phyloP scores from a whole-genome alignment of 2,113 vertebrate species.

The Turnix velox region DNA sequence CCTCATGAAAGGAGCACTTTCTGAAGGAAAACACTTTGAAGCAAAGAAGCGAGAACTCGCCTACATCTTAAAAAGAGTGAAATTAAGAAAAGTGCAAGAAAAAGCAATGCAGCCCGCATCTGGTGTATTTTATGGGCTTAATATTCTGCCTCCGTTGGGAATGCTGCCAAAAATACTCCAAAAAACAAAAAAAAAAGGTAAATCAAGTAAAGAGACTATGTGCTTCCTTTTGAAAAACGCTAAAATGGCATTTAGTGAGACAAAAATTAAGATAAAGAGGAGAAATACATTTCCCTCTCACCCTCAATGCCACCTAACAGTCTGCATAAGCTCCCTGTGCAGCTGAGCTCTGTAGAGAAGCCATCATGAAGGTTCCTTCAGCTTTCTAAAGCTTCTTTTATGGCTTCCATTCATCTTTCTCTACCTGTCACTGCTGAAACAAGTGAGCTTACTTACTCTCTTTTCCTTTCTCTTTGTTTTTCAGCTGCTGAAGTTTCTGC shows the following conservation, averaged over 20 bases:
- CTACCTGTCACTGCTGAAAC: background rate
- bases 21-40: conserved; percentile 30
- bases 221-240: background rate
- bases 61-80: conserved; percentile 35
- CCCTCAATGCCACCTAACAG: background rate
- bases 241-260: background rate
- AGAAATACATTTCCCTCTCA: background rate
- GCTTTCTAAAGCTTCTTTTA: background rate
- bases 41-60: background rate
- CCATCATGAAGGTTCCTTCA: background rate
- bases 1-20: conserved; percentile 21
- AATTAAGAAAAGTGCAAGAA: background rate
- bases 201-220: background rate
- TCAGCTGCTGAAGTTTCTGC: conserved; percentile 92
- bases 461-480: conserved; percentile 96
- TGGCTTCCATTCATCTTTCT: background rate
- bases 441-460: conserved; percentile 83
- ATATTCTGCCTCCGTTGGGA: conserved; percentile 20
- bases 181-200: conserved; percentile 15
- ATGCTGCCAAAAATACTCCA: conserved; percentile 23
- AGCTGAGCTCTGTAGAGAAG: background rate
- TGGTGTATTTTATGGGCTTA: background rate
- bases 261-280: background rate
- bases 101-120: background rate
- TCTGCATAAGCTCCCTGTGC: background rate